phyloP scores from a whole-genome alignment of 1,140 invertebrate genomes.

The Zaprionus ornatus region DNA sequence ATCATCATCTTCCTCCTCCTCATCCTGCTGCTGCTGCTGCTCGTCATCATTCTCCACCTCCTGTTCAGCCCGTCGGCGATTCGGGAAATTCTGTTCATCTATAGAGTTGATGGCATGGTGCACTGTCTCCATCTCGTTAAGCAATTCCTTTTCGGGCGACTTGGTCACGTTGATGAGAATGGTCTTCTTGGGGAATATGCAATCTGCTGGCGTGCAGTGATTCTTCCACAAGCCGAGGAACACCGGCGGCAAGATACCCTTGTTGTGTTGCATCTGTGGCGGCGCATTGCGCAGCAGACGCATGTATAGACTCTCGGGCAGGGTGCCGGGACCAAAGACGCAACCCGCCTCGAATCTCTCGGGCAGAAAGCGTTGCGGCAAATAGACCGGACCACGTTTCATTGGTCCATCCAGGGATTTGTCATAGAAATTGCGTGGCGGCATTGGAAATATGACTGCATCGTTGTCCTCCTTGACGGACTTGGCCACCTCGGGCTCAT shows the following conservation, averaged over 20 bases:
- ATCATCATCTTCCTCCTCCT: neutral
- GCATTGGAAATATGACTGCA: neutral
- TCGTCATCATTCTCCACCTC: too few relatives aligned
- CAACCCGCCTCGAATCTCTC: constrained; percentile 37
- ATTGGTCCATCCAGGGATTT: neutral
- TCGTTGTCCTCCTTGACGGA: neutral
- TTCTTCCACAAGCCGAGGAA: constrained; percentile 37
- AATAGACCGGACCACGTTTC: constrained; percentile 5
- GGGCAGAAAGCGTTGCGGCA: constrained; percentile 37
- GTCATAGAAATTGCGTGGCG: neutral
- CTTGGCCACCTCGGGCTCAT: neutral
- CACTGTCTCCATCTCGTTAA: neutral
- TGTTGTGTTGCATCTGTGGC: neutral
- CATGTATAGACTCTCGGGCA: constrained; percentile 3
- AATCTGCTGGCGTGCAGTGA: neutral
- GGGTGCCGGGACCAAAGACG: constrained; percentile 28
- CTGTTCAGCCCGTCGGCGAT: too few relatives aligned
- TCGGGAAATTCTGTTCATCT: neutral
- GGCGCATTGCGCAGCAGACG: neutral
- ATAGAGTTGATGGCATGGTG: too few relatives aligned
- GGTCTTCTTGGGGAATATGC: neutral
- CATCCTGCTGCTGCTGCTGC: too few relatives aligned
- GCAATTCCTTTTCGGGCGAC: neutral
- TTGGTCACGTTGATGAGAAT: neutral
- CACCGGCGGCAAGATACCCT: constrained; percentile 26